These are phyloP conservation scores for Silurus glanis DNA, from an alignment of 2,113 vertebrate genomes.

Conservation along the genomic window DNA sequence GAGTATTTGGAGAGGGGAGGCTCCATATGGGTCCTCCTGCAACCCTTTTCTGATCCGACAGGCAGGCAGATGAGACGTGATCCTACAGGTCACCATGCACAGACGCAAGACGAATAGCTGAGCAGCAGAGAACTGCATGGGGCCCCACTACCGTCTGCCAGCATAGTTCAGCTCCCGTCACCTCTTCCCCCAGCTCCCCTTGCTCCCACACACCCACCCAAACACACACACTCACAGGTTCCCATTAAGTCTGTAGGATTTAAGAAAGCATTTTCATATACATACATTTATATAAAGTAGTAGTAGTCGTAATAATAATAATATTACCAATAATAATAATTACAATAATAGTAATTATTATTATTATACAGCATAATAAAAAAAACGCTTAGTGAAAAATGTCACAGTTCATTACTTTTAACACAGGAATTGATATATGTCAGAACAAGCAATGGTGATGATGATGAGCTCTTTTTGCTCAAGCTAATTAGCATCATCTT, in stretches of 20 bases:
- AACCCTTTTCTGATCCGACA: slow-evolving; percentile 52
- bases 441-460: neutral
- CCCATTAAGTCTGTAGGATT: neutral
- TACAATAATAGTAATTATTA: neutral
- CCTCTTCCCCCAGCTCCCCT: slow-evolving; percentile 21
- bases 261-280: neutral
- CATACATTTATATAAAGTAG: neutral
- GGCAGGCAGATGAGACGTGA: slow-evolving; percentile 57
- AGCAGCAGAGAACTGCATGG: slow-evolving; percentile 46
- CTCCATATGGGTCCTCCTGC: slow-evolving; percentile 56
- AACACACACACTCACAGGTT: slow-evolving; percentile 17
- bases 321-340: neutral
- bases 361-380: too few relatives aligned
- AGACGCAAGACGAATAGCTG: slow-evolving; percentile 58
- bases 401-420: neutral
- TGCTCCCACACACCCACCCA: neutral
- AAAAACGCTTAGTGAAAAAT: neutral
- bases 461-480: neutral
- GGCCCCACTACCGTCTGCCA: slow-evolving; percentile 56
- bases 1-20: slow-evolving; percentile 48
- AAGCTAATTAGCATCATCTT: neutral
- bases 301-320: neutral
- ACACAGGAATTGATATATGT: neutral
- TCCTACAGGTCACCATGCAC: slow-evolving; percentile 51
- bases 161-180: slow-evolving; percentile 30